Evolutionary conservation across 2,888 invertebrate species (phyloP).

Genomic region (Hypselothyrea guttata): DNA sequence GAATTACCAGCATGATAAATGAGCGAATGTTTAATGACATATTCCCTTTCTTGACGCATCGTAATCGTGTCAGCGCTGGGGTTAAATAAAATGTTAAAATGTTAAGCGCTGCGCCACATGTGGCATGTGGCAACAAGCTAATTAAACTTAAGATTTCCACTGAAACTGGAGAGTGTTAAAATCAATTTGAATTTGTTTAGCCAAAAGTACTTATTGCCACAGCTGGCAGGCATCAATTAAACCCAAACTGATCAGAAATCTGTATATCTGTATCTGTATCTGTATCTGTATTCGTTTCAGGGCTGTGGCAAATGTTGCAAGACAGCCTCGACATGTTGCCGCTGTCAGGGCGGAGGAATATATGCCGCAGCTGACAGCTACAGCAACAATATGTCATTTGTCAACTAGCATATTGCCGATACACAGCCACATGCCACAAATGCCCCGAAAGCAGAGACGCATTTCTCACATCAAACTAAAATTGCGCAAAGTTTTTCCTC

Average conservation of each 20-base stretch:
- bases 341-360: constrained; percentile 16
- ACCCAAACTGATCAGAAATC: constrained; percentile 9
- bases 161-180: constrained; percentile 9
- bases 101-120: constrained; percentile 46
- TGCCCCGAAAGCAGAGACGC: constrained; percentile 21
- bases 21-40: constrained; percentile 59
- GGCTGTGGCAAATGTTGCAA: constrained; percentile 57
- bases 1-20: constrained; percentile 30
- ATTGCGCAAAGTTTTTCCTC: constrained; percentile 58
- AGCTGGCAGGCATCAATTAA: constrained; percentile 42
- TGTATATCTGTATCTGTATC: not conserved
- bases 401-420: constrained; percentile 46
- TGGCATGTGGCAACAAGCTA: constrained; percentile 69
- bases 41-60: constrained; percentile 49
- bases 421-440: constrained; percentile 25
- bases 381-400: constrained; percentile 59
- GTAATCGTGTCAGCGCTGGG: constrained; percentile 60
- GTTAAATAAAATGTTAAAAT: constrained; percentile 16
- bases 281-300: constrained; percentile 17
- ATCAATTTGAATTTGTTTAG: constrained; percentile 35
- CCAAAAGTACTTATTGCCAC: constrained; percentile 11
- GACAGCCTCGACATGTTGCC: constrained; percentile 40
- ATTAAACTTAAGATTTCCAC: constrained; percentile 46
- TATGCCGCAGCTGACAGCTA: constrained; percentile 21
- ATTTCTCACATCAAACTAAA: constrained; percentile 40